A percentile compares a stretch with the other conserved stretches of the same genome.
These are phyloP conservation scores for Laspeyria flexula DNA, from an alignment of 2,888 invertebrate species.

Conservation along the genomic window DNA sequence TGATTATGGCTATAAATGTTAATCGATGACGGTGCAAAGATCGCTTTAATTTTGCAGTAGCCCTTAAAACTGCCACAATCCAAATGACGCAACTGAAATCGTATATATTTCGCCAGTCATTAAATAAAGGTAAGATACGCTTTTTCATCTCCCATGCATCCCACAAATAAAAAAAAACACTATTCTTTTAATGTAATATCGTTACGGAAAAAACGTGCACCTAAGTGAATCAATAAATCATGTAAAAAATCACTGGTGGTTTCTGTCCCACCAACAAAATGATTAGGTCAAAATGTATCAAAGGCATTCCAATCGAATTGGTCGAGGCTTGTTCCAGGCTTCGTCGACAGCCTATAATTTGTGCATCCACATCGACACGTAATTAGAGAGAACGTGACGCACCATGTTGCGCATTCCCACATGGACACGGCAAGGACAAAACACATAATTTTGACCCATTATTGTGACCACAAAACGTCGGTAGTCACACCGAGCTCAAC, in stretches of 20 bases:
- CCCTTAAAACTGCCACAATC: conserved; percentile 4
- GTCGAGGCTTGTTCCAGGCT: conserved; percentile 56
- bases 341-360: conserved; percentile 77
- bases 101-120: conserved; percentile 41
- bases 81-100: conserved; percentile 29
- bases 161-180: conserved; percentile 28
- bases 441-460: conserved; percentile 81
- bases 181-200: conserved; percentile 32
- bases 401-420: conserved; percentile 77
- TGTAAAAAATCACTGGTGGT: conserved; percentile 41
- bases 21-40: neutral
- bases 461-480: conserved; percentile 76
- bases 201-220: conserved; percentile 29
- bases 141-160: conserved; percentile 25
- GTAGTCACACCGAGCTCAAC: conserved; percentile 58
- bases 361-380: conserved; percentile 76
- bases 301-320: conserved; percentile 56
- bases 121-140: conserved; percentile 40
- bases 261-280: conserved; percentile 45
- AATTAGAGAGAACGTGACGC: conserved; percentile 79
- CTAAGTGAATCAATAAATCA: conserved; percentile 49
- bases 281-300: conserved; percentile 61
- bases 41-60: neutral
- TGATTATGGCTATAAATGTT: too few species aligned
- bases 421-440: conserved; percentile 76